Conservation (phyloP, 1,140 invertebrate genomes). For the Galleria mellonella region DNA sequence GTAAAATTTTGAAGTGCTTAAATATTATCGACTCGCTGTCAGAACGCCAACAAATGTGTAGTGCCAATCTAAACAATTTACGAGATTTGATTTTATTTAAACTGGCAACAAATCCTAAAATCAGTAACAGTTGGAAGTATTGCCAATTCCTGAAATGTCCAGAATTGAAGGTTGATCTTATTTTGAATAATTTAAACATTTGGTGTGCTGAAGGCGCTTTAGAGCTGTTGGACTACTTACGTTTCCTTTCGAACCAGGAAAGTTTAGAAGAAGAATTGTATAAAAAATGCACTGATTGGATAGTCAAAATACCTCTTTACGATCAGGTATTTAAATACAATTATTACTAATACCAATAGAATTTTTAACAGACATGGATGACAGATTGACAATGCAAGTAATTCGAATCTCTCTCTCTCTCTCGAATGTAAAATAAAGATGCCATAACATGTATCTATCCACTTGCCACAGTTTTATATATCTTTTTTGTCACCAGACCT, state of each 20-base stretch:
- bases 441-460: too few species aligned
- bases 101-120: constrained; percentile 51
- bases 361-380: too few species aligned
- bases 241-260: constrained; percentile 44
- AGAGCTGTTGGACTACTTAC: constrained; percentile 60
- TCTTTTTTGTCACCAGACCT: too few species aligned
- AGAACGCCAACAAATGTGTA: constrained; percentile 52
- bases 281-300: constrained; percentile 60
- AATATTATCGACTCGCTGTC: constrained; percentile 61
- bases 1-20: constrained; percentile 59
- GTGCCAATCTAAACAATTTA: constrained; percentile 52
- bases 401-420: too few species aligned
- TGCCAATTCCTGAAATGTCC: constrained; percentile 59
- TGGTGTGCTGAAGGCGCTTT: constrained; percentile 63
- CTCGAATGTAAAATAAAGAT: too few species aligned
- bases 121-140: constrained; percentile 62
- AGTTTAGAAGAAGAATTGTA: constrained; percentile 45
- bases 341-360: neutral
- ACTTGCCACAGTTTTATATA: too few species aligned
- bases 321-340: constrained; percentile 43
- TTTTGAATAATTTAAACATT: constrained; percentile 56
- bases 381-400: too few species aligned
- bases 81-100: constrained; percentile 66
- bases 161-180: constrained; percentile 53
- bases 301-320: constrained; percentile 64